These are phyloP conservation scores for Tipula unca DNA, from an alignment of 2,888 invertebrate species.

Conservation along the genomic window DNA sequence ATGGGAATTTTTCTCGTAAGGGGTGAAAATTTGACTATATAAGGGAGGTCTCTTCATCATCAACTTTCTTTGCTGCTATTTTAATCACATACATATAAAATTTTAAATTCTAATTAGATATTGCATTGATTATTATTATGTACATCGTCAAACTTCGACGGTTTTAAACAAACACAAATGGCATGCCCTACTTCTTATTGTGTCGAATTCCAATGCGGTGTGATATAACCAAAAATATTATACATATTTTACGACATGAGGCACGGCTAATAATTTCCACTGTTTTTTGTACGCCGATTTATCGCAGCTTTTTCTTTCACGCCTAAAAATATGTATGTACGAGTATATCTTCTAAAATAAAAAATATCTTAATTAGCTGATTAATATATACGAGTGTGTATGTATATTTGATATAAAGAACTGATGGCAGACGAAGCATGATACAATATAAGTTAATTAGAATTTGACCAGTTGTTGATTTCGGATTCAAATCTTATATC, in stretches of 20 bases:
- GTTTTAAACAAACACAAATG: background rate
- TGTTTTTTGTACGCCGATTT: background rate
- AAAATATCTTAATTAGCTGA: background rate
- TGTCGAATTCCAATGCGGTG: background rate
- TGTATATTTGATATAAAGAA: background rate
- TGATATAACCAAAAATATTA: background rate
- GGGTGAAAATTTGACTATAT: background rate
- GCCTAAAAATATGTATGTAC: background rate
- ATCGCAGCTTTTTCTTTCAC: background rate
- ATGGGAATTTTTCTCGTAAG: background rate
- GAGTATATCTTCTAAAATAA: background rate
- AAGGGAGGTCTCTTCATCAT: background rate
- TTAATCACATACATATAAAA: background rate
- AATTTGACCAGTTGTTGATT: background rate
- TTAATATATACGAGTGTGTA: background rate
- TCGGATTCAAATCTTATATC: background rate
- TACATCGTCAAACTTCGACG: background rate
- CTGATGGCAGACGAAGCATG: background rate
- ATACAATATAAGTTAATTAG: background rate
- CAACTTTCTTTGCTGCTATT: background rate
- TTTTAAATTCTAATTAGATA: background rate
- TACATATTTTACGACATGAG: background rate
- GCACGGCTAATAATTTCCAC: background rate
- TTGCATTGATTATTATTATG: background rate
- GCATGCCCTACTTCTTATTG: background rate